Evolutionary conservation across 2,797 vertebrate genomes (phyloP).

Genomic region (Fundulus diaphanus): DNA sequence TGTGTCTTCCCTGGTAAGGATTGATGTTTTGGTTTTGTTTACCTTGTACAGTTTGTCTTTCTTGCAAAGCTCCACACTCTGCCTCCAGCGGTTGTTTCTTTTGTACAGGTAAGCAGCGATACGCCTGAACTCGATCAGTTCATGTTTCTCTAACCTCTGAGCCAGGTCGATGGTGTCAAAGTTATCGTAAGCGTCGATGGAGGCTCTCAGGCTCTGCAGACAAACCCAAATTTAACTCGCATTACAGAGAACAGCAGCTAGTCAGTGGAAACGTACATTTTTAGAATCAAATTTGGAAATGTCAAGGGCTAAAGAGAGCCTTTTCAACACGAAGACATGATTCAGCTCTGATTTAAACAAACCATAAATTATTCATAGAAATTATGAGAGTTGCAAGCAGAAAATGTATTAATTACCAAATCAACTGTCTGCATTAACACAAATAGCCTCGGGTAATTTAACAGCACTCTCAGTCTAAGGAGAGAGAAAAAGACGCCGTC

Average conservation of each 20-base stretch:
- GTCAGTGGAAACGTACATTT: not conserved
- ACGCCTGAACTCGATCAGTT: constrained; percentile 91
- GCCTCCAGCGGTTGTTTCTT: constrained; percentile 91
- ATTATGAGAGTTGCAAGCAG: not conserved
- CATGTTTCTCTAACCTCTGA: constrained; percentile 90
- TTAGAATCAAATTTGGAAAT: not conserved
- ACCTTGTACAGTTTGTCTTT: constrained; percentile 91
- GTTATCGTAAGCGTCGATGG: constrained; percentile 92
- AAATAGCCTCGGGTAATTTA: too few species aligned
- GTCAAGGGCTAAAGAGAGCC: not conserved
- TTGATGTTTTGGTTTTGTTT: not conserved
- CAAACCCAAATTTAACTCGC: constrained; percentile 12
- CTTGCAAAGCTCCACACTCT: constrained; percentile 94
- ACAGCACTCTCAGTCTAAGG: not conserved
- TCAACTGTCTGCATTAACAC: too few species aligned
- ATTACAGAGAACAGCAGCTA: not conserved
- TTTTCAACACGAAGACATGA: not conserved
- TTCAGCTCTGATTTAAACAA: not conserved
- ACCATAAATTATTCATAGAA: not conserved
- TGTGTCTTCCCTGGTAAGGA: not conserved
- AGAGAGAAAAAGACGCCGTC: not conserved
- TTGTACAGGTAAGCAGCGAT: constrained; percentile 93
- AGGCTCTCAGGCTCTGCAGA: constrained; percentile 88
- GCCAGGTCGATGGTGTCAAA: constrained; percentile 91
- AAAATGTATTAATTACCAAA: too few species aligned